Conservation (phyloP, 2,113 vertebrate species). For the Saguinus imperator region DNA sequence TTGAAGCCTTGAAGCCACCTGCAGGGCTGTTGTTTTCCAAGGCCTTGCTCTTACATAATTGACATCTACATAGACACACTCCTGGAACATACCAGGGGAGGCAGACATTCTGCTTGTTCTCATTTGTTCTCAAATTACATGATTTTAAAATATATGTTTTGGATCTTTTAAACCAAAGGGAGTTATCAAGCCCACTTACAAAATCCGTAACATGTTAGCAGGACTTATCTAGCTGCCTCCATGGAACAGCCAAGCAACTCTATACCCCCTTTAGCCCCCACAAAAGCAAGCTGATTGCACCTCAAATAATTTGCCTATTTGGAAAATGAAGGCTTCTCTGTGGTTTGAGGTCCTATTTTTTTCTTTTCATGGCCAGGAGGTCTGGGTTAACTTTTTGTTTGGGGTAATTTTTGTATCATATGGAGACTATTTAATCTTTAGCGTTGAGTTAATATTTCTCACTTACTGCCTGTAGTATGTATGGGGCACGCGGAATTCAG, state of each 20-base stretch:
- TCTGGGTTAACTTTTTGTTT: neutral
- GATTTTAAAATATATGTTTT: neutral
- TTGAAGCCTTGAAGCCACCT: neutral
- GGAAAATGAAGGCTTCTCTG: neutral
- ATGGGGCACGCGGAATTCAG: neutral
- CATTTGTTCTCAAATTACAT: neutral
- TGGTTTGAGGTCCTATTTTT: no score
- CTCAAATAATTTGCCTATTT: neutral
- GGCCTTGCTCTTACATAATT: neutral
- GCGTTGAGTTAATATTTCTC: rapidly evolving
- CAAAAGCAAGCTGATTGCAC: neutral
- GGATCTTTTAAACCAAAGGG: neutral
- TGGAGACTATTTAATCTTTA: neutral
- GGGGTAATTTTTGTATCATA: neutral
- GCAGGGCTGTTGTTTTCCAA: neutral
- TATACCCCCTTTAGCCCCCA: neutral
- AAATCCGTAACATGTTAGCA: neutral
- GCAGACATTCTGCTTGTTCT: neutral
- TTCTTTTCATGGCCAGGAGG: neutral
- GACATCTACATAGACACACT: neutral
- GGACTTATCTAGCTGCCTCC: neutral
- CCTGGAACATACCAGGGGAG: neutral
- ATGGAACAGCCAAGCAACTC: neutral
- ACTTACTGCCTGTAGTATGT: neutral
- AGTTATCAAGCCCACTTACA: neutral